Evolutionary conservation across 2,797 vertebrate genomes (phyloP).

Genomic region (Tarsius wallacei): DNA sequence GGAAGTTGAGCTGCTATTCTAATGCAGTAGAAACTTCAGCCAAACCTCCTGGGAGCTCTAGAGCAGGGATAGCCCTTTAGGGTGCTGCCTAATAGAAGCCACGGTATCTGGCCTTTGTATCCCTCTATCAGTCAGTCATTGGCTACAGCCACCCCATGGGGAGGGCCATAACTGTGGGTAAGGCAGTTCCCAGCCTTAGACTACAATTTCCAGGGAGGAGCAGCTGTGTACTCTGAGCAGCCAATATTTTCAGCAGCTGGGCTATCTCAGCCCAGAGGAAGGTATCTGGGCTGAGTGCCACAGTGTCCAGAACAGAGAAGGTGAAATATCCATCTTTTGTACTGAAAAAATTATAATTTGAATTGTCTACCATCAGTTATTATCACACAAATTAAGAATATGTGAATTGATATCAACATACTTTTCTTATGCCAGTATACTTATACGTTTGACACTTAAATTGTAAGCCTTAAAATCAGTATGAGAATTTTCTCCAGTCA

Average conservation of each 20-base stretch:
- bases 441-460: background rate
- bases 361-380: background rate
- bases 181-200: background rate
- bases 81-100: background rate
- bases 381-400: background rate
- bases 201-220: background rate
- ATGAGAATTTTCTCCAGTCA: conserved; percentile 46
- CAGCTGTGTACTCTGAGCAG: background rate
- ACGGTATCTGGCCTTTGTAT: background rate
- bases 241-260: background rate
- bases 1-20: background rate
- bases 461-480: conserved; percentile 32
- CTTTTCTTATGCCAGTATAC: background rate
- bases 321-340: background rate
- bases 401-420: background rate
- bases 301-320: background rate
- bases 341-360: background rate
- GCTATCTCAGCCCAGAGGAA: background rate
- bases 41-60: background rate
- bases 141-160: background rate
- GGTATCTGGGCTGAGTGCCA: background rate
- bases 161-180: background rate
- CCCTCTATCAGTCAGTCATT: background rate
- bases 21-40: background rate
- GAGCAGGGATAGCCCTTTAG: background rate